Percentiles rank a stretch among this genome's conserved stretches.
These are phyloP conservation scores for Origma solitaria DNA, from an alignment of 2,113 vertebrate genomes.

Conservation along the genomic window DNA sequence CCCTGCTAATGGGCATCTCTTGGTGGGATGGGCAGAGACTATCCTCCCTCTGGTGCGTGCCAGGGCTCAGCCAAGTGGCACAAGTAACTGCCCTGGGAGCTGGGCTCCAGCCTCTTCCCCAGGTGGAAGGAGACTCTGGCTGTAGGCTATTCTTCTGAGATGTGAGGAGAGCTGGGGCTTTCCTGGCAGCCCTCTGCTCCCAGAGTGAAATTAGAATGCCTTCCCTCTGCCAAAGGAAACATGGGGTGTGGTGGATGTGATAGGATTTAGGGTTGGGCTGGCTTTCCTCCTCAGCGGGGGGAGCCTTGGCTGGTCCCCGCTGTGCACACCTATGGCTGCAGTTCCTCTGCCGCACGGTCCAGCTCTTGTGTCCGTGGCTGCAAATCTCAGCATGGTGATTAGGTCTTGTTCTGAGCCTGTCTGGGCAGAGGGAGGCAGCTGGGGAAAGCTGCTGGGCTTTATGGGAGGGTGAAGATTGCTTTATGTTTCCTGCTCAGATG, in stretches of 20 bases:
- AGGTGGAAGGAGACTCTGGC: neutral
- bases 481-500: neutral
- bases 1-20: neutral
- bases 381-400: rapidly evolving
- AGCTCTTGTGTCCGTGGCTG: rapidly evolving
- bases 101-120: neutral
- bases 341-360: rapidly evolving
- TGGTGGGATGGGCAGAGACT: rapidly evolving
- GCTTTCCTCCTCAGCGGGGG: rapidly evolving
- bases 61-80: neutral
- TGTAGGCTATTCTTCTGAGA: neutral
- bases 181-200: rapidly evolving
- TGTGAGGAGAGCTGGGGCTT: rapidly evolving
- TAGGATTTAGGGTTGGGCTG: neutral
- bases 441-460: neutral
- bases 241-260: neutral
- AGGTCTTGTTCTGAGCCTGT: neutral
- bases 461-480: neutral
- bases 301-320: neutral
- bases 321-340: neutral
- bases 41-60: neutral
- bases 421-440: neutral
- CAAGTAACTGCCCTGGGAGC: neutral
- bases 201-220: neutral
- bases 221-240: neutral